Evolutionary conservation across 2,888 invertebrate genomes (phyloP), one percentile per base, ranked within the genome.

Genomic region (Coelinius sp.): DNA sequence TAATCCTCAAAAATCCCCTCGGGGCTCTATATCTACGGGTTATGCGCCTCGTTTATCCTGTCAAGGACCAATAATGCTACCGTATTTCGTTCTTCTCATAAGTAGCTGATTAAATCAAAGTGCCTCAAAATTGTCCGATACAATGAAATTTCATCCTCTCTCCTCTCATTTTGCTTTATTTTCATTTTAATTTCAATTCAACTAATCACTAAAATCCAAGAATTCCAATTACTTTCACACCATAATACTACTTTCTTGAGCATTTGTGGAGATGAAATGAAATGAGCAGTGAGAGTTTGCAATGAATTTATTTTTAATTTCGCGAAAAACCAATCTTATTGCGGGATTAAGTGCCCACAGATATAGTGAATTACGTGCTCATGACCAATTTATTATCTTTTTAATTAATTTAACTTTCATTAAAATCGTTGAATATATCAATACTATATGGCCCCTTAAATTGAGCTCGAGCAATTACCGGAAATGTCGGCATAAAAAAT

Each of bases 181-280:
- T 59, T 59, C 59, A 59, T 59, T 59, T 59, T n/a, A 35, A 59
- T 59, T 59, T 35, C 59, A 59, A 59, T 59, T 35, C 17, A 59
- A 59, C 59, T 59, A 35, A 59, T 59, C 35, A 59, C 31, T n/a
- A n/a, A 31, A 59, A 59, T 59, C 35, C 20, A 10, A 20, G 31
- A 17, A 59, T 59, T 35, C 59, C 59, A 59, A 59, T 59, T 59
- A 59, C 59, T 59, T 8, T 35, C 27, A 35, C 14, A 31, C 14
- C 4, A 31, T 17, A 17, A 6, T 6, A 8, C 20, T 17, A n/a
- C n/a, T n/a, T n/a, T 20, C 20, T 59, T 59, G 17, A 59, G 22
- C 14, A 52, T 52, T 25, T 25, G 59, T 10, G 17, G 31, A 59
- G 59, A 59, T 59, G 14, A 59, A 59, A 59, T 20, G 31, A 25